Evolutionary conservation across 2,113 vertebrate genomes (phyloP).

Genomic region (Martes martes): DNA sequence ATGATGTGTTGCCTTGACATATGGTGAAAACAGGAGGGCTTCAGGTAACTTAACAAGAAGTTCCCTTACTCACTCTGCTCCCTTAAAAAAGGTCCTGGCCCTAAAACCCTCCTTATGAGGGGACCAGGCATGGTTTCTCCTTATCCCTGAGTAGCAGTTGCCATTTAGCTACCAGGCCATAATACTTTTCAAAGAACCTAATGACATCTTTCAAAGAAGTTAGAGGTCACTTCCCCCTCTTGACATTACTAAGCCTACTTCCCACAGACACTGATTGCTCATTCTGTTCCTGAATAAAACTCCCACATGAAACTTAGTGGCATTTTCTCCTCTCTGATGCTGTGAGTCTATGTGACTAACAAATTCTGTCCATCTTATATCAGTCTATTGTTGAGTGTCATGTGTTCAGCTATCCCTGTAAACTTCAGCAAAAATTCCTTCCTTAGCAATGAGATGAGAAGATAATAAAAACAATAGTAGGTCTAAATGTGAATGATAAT

Average conservation of each 20-base stretch:
- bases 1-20: not conserved
- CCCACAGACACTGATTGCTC: not conserved
- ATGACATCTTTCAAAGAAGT: not conserved
- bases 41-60: not conserved
- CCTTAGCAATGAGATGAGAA: not conserved
- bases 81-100: not conserved
- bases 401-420: not conserved
- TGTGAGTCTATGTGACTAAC: not conserved
- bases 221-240: not conserved
- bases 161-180: not conserved
- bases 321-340: not conserved
- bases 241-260: not conserved
- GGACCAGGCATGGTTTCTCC: not conserved
- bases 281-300: not conserved
- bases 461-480: not conserved
- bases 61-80: not conserved
- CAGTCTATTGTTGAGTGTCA: not conserved
- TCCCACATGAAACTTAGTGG: not conserved
- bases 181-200: not conserved
- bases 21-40: not conserved
- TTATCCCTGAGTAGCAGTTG: not conserved
- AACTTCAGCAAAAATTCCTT: not conserved
- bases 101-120: not conserved
- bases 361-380: not conserved
- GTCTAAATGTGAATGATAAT: not conserved